Conservation (phyloP, 2,888 invertebrate species). For the Cephus pygmeus region DNA sequence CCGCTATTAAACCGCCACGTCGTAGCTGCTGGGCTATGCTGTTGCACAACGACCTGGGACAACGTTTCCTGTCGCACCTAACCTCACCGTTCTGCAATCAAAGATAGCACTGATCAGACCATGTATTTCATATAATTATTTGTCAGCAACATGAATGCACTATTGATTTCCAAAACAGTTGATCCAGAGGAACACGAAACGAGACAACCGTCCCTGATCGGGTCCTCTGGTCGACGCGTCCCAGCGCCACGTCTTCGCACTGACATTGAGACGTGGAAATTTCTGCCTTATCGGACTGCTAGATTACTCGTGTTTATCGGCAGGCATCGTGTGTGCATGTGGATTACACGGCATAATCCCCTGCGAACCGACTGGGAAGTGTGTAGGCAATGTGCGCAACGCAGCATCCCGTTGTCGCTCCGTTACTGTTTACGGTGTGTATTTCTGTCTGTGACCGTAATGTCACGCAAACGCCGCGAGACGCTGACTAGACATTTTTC, state of each 20-base stretch:
- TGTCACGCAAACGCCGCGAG: not conserved
- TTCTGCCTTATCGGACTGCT: not conserved
- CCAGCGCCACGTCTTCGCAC: not conserved
- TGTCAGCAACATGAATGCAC: no score
- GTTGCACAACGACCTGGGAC: constrained; percentile 78
- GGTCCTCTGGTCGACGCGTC: not conserved
- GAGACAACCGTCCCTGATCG: not conserved
- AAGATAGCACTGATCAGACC: not conserved
- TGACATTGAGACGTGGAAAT: not conserved
- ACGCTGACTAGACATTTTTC: not conserved
- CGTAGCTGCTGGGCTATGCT: constrained; percentile 66
- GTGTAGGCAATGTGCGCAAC: not conserved
- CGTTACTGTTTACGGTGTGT: not conserved
- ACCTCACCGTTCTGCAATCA: constrained; percentile 80
- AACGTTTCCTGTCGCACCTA: constrained; percentile 84
- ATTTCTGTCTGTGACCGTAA: not conserved
- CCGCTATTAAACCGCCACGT: constrained; percentile 57
- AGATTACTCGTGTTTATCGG: not conserved
- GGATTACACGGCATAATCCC: not conserved
- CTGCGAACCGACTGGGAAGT: not conserved
- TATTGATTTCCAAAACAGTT: not conserved
- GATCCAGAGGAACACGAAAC: not conserved
- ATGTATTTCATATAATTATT: not conserved
- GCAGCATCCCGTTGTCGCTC: not conserved
- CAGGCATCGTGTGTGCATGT: not conserved